Percentiles rank a stretch among this genome's conserved stretches.
Evolutionary conservation across 1,140 invertebrate genomes (phyloP).

Genomic region (Drosophila bocqueti): DNA sequence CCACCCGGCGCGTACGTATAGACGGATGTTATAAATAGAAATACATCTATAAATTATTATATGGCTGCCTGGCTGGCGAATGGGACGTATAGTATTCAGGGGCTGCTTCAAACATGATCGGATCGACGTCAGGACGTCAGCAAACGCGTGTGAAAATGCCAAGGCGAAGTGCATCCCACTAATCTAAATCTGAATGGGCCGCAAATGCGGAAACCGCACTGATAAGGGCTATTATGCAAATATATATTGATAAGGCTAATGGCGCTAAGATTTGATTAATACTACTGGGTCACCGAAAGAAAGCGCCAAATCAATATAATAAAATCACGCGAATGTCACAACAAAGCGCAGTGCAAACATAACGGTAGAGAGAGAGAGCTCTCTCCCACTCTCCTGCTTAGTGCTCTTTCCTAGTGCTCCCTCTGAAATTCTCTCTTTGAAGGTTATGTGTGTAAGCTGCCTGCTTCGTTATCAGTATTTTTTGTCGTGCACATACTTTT

Average conservation of each 20-base stretch:
- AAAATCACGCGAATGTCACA: constrained; percentile 36
- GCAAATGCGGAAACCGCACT: constrained; percentile 34
- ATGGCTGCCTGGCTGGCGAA: constrained; percentile 10
- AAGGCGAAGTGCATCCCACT: constrained; percentile 42
- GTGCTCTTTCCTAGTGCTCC: constrained; percentile 11
- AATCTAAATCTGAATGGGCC: constrained; percentile 39
- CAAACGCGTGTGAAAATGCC: constrained; percentile 48
- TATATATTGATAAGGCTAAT: constrained; percentile 17
- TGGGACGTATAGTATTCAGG: constrained; percentile 19
- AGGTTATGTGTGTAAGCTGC: constrained; percentile 39
- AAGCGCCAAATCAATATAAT: constrained; percentile 40
- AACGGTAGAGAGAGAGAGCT: constrained; percentile 6
- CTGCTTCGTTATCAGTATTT: constrained; percentile 58
- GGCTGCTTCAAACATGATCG: constrained; percentile 45
- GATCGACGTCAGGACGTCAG: constrained; percentile 33
- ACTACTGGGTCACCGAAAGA: constrained; percentile 31
- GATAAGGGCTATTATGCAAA: constrained; percentile 14
- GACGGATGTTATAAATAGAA: constrained; percentile 54
- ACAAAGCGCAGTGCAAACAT: constrained; percentile 28
- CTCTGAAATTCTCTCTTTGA: constrained; percentile 6
- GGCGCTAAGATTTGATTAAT: constrained; percentile 22
- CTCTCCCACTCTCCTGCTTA: constrained; percentile 7
- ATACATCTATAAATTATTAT: constrained; percentile 47
- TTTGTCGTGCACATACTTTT: constrained; percentile 66
- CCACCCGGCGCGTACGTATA: constrained; percentile 34